These are phyloP conservation scores for Strix uralensis DNA, from an alignment of 2,113 vertebrate species.

Conservation along the genomic window DNA sequence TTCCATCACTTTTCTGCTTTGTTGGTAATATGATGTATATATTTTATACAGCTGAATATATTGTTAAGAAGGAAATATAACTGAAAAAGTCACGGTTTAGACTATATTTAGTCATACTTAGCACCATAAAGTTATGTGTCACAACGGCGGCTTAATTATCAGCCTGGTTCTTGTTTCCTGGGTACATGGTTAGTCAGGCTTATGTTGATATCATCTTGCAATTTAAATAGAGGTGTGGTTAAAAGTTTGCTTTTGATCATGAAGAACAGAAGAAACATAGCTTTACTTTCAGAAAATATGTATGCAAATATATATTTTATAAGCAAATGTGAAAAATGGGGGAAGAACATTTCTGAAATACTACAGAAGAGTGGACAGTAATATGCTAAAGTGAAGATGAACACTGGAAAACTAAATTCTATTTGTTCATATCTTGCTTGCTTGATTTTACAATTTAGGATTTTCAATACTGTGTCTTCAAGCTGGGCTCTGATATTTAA, in stretches of 20 bases:
- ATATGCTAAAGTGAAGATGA: neutral
- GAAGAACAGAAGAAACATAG: neutral
- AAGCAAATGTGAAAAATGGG: neutral
- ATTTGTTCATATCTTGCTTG: neutral
- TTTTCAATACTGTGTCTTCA: neutral
- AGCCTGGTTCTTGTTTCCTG: neutral
- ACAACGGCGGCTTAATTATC: conserved; percentile 27
- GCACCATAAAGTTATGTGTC: neutral
- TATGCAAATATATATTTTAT: neutral
- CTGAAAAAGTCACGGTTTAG: conserved; percentile 16
- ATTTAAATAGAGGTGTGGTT: neutral
- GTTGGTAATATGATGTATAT: neutral
- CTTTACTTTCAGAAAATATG: neutral
- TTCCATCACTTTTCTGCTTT: neutral
- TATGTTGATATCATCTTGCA: neutral
- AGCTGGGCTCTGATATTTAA: neutral
- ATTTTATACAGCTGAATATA: neutral
- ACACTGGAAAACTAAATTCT: neutral
- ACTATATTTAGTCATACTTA: conserved; percentile 36
- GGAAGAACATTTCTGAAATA: neutral
- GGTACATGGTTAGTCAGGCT: neutral
- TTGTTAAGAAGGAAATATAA: neutral
- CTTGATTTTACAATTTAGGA: neutral
- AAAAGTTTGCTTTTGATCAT: neutral
- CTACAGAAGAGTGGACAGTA: neutral